Percentiles rank a stretch among this genome's conserved stretches.
phyloP scores from a whole-genome alignment of 2,113 vertebrate species.

The Callipepla californica region DNA sequence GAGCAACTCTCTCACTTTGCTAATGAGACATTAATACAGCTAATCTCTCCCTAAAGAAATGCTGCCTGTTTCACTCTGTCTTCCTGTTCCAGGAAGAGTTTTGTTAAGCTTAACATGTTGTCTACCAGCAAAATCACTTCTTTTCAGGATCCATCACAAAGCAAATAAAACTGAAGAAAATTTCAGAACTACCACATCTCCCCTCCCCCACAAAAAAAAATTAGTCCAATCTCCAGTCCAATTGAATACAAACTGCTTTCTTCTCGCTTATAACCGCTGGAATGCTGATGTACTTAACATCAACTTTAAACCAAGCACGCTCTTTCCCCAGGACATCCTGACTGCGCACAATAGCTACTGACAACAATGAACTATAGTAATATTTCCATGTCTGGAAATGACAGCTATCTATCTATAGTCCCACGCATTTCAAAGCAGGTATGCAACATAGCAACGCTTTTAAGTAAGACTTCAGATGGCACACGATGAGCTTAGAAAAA shows the following conservation, averaged over 20 bases:
- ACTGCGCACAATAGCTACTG: conserved; percentile 89
- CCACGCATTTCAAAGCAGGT: conserved; percentile 70
- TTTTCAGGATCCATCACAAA: conserved; percentile 42
- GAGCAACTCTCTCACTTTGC: neutral
- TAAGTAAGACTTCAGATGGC: conserved; percentile 28
- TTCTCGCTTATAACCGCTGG: conserved; percentile 60
- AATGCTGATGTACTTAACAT: conserved; percentile 72
- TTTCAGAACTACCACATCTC: neutral
- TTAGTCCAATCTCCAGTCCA: conserved; percentile 1
- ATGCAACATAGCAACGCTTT: conserved; percentile 35
- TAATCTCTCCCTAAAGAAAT: conserved; percentile 43
- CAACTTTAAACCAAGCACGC: conserved; percentile 66
- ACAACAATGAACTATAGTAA: conserved; percentile 82
- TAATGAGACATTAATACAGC: conserved; percentile 3
- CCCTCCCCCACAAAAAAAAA: neutral
- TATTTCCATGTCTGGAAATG: conserved; percentile 85
- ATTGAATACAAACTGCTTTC: conserved; percentile 24
- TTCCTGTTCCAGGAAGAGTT: conserved; percentile 66
- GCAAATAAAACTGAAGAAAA: neutral
- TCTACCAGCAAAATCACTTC: neutral
- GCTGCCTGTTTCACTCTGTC: conserved; percentile 3
- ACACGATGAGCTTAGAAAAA: neutral
- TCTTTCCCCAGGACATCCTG: conserved; percentile 98
- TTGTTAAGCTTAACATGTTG: conserved; percentile 41
- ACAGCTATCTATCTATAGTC: conserved; percentile 80